Base-by-base conservation (phyloP, 2,113 vertebrate species). In the Atlantisia rogersi region DNA sequence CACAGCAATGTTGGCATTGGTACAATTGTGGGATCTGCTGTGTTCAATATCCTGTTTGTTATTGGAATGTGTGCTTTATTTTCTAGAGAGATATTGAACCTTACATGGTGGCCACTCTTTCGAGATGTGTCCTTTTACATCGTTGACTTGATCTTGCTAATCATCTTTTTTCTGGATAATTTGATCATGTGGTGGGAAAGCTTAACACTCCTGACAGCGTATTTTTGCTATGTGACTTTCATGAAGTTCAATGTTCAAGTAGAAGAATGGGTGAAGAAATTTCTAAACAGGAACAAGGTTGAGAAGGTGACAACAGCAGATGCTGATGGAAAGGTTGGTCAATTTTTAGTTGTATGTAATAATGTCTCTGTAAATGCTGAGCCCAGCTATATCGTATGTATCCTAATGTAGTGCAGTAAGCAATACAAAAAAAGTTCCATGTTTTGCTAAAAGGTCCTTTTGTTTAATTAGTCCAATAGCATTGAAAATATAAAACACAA, bases 31-130 rank as follows among this genome's bases (percentile, higher is more conserved):
- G 99, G 99, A 93, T 99, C 99, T 9, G 99, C 99, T 0, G 99
- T 99, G 87, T 99, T 99, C 98, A 99, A 99, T 96, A 99, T 99
- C 97, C 98, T 99, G 73, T 99, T 99, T 40, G 99, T 99, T 93
- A 99, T 99, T 78, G 99, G 99, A 92, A 99, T 99, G 99, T 99
- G 99, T 82, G 99, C 99, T 95, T 98, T 99, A 86, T 99, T 99
- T 98, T 99, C 99, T 88, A 99, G 98, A 97, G 99, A 99, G 97
- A 99, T 99, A 95, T 98, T 99, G 92, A 99, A 99, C 97, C 97
- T 99, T 59, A 99, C 99, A 2, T 99, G 99, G 99, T 99, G 99
- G 99, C 99, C 99, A 0, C 99, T 99, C 40, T 99, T 99, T 97
- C 98, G 99, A 50, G 99, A 99, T 89, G 99, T 99, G 91, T 98